Base-by-base conservation (phyloP, 2,113 vertebrate species). In the Oxyura jamaicensis region DNA sequence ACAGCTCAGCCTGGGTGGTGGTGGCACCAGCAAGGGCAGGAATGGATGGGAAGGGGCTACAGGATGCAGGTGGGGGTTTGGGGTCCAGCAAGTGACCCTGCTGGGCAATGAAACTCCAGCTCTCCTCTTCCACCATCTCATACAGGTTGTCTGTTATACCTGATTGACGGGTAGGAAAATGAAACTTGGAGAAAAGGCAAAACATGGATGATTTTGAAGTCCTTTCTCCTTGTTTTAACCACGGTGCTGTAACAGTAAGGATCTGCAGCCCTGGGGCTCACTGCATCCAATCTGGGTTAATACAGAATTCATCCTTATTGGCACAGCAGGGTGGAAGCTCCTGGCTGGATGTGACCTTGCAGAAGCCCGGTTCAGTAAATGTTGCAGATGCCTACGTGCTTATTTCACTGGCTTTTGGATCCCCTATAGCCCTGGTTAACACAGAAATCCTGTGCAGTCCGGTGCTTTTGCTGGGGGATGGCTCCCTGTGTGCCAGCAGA, bases 51-150 rank as follows among this genome's bases (percentile, higher is more conserved):
- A 46, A 86, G 39, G 17, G 41, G 66, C 48, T 10, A 12, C 0
- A 0, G 60, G 33, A 20, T 11, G 8, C 42, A 11, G 5, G 8
- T 0, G 10, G 26, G 67, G 18, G 8, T 3, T 69, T 77, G 52
- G n/a, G n/a, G 20, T 35, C n/a, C 25, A 66, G 26, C 41, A 73
- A 71, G 62, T 7, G 14, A 41, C 39, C 0, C 14, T 41, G 41
- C 16, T 9, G 35, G 20, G 8, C 29, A 19, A 23, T 33, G 20
- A 26, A 11, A 36, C 33, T 81, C n/a, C 36, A 75, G 23, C 3
- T 0, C 0, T 20, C 4, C 1, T 39, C 26, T n/a, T 20, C 41
- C 29, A 35, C 6, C 11, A 1, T 6, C 55, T 44, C 72, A 75
- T 14, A 7, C 3, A 11, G 31, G 22, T 16, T 7, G 3, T 35